Conservation (phyloP, 2,797 vertebrate species). For the Neosalanx taihuensis region DNA sequence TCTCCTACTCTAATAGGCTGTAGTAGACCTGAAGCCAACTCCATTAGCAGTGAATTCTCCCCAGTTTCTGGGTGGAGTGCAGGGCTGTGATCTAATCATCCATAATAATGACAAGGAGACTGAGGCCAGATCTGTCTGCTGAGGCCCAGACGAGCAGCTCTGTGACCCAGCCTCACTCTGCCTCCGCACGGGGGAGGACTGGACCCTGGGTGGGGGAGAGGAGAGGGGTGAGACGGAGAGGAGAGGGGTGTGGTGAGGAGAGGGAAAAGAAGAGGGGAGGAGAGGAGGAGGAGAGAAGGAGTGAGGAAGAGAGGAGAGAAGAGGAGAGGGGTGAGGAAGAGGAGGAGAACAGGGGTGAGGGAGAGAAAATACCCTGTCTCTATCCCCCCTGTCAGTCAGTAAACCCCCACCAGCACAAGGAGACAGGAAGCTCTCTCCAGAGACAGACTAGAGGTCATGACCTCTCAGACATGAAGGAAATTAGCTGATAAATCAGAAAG, state of each 20-base stretch:
- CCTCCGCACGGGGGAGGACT: background rate
- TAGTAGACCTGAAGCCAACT: constrained; percentile 32
- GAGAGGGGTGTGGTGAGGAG: too few relatives aligned
- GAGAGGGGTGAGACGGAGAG: background rate
- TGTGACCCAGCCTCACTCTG: constrained; percentile 22
- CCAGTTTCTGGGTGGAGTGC: constrained; percentile 21
- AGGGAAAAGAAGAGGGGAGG: too few relatives aligned
- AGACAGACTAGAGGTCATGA: background rate
- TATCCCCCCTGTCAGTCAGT: constrained; percentile 18
- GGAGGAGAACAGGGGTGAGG: background rate
- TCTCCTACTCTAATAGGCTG: constrained; percentile 50
- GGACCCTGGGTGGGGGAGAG: background rate
- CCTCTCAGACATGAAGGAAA: background rate
- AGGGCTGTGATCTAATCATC: constrained; percentile 54
- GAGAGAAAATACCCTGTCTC: background rate
- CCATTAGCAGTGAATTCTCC: constrained; percentile 36
- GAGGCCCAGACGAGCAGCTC: background rate
- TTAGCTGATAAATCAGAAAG: background rate
- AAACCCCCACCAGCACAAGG: constrained; percentile 12
- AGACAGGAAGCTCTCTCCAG: background rate
- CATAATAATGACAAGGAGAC: constrained; percentile 30
- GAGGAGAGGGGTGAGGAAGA: too few relatives aligned
- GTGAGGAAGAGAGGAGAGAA: too few relatives aligned
- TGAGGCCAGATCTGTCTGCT: constrained; percentile 23
- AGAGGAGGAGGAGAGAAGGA: too few relatives aligned